phyloP scores from a whole-genome alignment of 2,113 vertebrate genomes.

The Epinephelus cyanopodus region DNA sequence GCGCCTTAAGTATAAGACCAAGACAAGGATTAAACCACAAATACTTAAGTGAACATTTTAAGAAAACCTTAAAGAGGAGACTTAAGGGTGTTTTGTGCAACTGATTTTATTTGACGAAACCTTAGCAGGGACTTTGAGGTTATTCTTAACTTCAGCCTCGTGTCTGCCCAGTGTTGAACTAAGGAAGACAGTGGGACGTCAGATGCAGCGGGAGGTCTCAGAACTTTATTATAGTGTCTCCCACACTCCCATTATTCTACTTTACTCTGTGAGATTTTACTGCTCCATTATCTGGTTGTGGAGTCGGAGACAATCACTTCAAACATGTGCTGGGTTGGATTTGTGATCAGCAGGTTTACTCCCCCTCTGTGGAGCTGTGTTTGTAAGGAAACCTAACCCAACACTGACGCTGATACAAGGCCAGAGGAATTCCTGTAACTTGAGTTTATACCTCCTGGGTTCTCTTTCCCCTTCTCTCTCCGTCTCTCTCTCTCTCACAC shows the following conservation, averaged over 20 bases:
- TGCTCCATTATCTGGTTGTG: background rate
- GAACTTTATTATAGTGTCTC: background rate
- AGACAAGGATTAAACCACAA: too few species aligned
- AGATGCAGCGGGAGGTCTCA: background rate
- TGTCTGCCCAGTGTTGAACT: too few species aligned
- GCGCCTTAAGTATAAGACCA: too few species aligned
- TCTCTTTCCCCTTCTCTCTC: slow-evolving; percentile 55
- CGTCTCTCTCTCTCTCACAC: background rate
- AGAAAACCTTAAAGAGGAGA: too few species aligned
- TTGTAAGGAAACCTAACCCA: slow-evolving; percentile 81
- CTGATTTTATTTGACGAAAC: too few species aligned
- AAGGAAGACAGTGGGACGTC: background rate
- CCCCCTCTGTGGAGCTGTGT: slow-evolving; percentile 52
- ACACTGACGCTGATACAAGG: slow-evolving; percentile 75
- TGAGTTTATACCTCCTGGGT: slow-evolving; percentile 81
- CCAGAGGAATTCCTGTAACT: slow-evolving; percentile 83
- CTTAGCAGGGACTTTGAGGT: too few species aligned
- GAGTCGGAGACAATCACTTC: slow-evolving; percentile 12
- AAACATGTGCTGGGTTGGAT: slow-evolving; percentile 39
- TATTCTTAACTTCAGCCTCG: too few species aligned
- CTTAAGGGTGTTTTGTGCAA: too few species aligned
- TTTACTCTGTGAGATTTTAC: slow-evolving; percentile 13
- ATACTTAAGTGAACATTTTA: too few species aligned
- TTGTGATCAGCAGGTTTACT: slow-evolving; percentile 25
- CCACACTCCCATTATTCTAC: background rate